A percentile compares a stretch with the other conserved stretches of the same genome.
Evolutionary conservation across 2,797 vertebrate genomes (phyloP).

Genomic region (Eutrigla gurnardus): DNA sequence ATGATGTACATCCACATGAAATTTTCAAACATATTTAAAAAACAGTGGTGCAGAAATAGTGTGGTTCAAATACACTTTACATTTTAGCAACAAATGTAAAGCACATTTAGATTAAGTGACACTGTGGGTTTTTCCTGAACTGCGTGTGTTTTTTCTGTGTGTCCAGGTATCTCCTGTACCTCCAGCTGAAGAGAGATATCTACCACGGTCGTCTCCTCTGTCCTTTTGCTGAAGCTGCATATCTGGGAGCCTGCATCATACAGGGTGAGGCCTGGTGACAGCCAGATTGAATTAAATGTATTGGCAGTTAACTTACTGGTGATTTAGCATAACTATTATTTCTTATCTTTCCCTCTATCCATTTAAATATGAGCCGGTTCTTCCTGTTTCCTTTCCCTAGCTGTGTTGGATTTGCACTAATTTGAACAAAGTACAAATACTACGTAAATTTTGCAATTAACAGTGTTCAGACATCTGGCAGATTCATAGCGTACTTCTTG

Average conservation of each 20-base stretch:
- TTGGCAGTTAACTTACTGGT: not conserved
- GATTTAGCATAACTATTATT: not conserved
- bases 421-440: not conserved
- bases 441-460: not conserved
- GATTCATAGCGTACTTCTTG: not conserved
- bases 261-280: constrained; percentile 87
- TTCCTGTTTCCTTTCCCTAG: not conserved
- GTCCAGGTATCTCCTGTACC: constrained; percentile 94
- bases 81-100: not conserved
- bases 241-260: constrained; percentile 94
- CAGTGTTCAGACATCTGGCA: not conserved
- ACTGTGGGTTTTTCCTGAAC: not conserved
- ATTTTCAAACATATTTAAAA: no score
- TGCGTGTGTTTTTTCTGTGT: constrained; percentile 33
- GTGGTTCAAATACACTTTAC: not conserved
- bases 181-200: constrained; percentile 97
- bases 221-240: constrained; percentile 94
- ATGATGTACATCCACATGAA: not conserved
- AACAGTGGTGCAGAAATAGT: not conserved
- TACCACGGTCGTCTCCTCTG: constrained; percentile 97
- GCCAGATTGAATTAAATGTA: not conserved
- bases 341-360: no score
- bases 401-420: not conserved
- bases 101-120: not conserved
- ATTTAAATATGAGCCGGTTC: not conserved